These are phyloP conservation scores for Sitobion miscanthi DNA, from an alignment of 1,140 invertebrate species.

Conservation along the genomic window DNA sequence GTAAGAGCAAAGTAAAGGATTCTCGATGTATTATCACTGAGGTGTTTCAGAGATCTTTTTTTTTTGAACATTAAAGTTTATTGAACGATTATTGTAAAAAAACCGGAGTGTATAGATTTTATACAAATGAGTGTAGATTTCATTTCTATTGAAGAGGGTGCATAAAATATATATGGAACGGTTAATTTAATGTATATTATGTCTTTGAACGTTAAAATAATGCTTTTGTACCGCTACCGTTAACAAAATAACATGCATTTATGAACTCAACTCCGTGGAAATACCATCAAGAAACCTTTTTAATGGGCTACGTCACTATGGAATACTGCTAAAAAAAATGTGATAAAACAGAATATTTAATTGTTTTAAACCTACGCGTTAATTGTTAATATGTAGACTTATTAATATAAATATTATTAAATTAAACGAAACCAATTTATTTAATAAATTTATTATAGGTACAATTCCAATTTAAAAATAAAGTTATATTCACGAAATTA, in stretches of 20 bases:
- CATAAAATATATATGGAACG: background rate
- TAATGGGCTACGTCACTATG: background rate
- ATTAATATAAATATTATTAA: background rate
- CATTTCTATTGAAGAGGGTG: background rate
- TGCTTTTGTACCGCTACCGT: background rate
- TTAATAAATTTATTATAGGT: no score
- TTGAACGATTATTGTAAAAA: background rate
- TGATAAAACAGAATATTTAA: background rate
- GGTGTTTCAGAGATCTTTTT: background rate
- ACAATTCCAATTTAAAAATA: background rate
- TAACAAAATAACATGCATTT: background rate
- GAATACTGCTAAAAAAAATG: background rate
- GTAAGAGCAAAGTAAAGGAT: background rate
- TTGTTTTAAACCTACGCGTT: background rate
- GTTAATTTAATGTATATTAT: background rate
- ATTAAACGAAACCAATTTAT: background rate
- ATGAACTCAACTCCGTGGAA: slow-evolving; percentile 6
- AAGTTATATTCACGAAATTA: background rate
- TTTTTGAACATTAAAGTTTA: background rate
- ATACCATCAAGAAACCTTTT: slow-evolving; percentile 1
- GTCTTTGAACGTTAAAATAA: slow-evolving; percentile 1
- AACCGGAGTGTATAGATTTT: background rate
- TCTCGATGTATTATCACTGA: background rate
- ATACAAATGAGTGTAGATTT: slow-evolving; percentile 3
- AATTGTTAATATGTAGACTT: background rate